Evolutionary conservation across 2,888 invertebrate genomes (phyloP), one percentile per base, ranked within the genome.

Genomic region (Fragum fragum): DNA sequence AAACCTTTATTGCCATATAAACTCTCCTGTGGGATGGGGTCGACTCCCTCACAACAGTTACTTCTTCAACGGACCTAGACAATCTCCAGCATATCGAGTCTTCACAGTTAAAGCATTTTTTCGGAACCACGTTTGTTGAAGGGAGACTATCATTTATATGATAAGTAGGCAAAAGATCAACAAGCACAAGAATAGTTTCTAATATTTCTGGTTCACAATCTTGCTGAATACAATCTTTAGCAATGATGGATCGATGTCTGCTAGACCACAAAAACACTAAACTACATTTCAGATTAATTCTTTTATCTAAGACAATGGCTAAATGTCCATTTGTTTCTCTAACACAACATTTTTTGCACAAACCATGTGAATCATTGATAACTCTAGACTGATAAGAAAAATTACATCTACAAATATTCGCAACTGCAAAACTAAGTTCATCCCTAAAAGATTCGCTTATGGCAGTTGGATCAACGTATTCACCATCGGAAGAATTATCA

Each of bases 1-100:
- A 61, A 16, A 61, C 32, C n/a, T 61, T 61, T 3, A 61, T 26
- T n/a, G 61, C 36, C 61, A 61, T 61, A 7, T 32, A 61, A 16
- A 32, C 32, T 7, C 14, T 29, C 28, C 32, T 61, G n/a, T 61
- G 61, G 2, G 29, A n/a, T 32, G 11, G 2, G 18, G 11, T 32
- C 1, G n/a, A 32, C 5, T 16, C 2, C 0, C 29, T 3, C 26
- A 61, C n/a, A 0, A 61, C 16, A 1, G 29, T 1, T n/a, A 0
- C n/a, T 32, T 61, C 61, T n/a, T 32, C 7, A 32, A 29, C 0
- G 5, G 32, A 11, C 3, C 32, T 16, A 2, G 61, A 61, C 26
- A 61, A n/a, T 61, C 61, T 14, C 61, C 61, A 61, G 29, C 61
- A 61, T 11, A 61, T 16, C 29, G 29, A n/a, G n/a, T 29, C 7